Evolutionary conservation across 2,113 vertebrate genomes (phyloP), one percentile per base, ranked within the genome.

Genomic region (Camelus bactrianus): DNA sequence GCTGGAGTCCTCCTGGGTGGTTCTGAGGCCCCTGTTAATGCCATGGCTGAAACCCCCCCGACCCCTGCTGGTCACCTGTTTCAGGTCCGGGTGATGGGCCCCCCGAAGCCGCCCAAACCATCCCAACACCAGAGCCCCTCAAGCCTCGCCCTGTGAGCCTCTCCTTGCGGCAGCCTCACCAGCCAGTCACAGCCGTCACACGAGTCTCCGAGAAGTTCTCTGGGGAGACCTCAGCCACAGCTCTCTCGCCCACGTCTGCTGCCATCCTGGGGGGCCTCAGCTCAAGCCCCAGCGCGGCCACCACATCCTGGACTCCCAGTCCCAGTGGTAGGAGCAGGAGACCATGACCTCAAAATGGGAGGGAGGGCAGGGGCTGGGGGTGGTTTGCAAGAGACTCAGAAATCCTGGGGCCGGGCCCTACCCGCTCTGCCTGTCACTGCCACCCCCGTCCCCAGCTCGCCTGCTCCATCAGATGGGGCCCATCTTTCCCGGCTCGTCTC

Each of bases 151-250:
- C 98, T 0, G 98, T 99, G 10, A 98, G 99, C 2, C 97, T 99
- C 12, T 89, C 98, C 28, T 98, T 99, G 95, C 98, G 99, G 91
- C 99, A 99, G 99, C 99, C 99, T 11, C 99, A 99, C 96, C 98
- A 99, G 97, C 99, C 99, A 0, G 98, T 99, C 95, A 99, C 99
- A 5, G 99, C 99, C 3, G 97, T 99, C 73, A 99, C 99, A 28
- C 99, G 98, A 97, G 97, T 87, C 84, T 95, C 98, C 0, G 98
- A 99, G 96, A 98, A 96, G 77, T 98, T 98, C 94, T 97, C 98
- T 60, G 96, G 98, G 64, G 98, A 98, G 67, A 97, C 98, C 1
- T 97, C 97, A 22, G 93, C 97, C 83, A 96, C 97, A 1, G 95
- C 98, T 73, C 98, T 98, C 35, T 94, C 98, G 32, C 85, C 97